A percentile compares a stretch with the other conserved stretches of the same genome.
These are phyloP conservation scores for Gallinago undulata DNA, from an alignment of 2,113 vertebrate genomes.

Conservation along the genomic window DNA sequence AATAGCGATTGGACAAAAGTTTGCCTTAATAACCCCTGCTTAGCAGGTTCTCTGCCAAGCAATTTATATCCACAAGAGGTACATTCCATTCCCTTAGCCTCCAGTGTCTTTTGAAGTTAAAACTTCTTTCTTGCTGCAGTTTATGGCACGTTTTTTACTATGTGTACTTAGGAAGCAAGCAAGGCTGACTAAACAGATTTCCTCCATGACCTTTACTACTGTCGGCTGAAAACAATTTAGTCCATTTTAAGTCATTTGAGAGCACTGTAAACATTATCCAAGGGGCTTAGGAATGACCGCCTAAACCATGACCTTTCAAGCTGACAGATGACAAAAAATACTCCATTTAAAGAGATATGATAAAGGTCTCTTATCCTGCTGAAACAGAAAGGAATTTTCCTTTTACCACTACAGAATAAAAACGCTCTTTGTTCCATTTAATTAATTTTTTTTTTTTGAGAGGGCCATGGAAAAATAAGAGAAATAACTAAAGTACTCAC, in stretches of 20 bases:
- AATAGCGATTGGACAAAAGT: background rate
- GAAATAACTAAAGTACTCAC: background rate
- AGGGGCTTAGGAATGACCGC: constrained; percentile 53
- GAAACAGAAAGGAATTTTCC: constrained; percentile 35
- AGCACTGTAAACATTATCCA: constrained; percentile 72
- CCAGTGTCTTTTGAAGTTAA: constrained; percentile 8
- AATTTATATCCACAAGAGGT: background rate
- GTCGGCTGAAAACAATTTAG: constrained; percentile 72
- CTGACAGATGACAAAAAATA: constrained; percentile 62
- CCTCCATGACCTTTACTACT: constrained; percentile 71
- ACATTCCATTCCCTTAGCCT: background rate
- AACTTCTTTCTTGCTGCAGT: constrained; percentile 27
- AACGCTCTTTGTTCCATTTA: background rate
- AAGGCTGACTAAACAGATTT: constrained; percentile 67
- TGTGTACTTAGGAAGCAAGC: constrained; percentile 29
- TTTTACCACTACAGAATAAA: background rate
- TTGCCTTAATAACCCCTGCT: background rate
- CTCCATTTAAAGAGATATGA: constrained; percentile 44
- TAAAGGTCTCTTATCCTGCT: constrained; percentile 42
- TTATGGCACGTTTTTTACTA: constrained; percentile 55
- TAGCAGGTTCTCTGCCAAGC: background rate
- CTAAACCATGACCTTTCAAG: constrained; percentile 72
- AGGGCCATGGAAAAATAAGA: background rate
- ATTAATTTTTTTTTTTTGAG: background rate
- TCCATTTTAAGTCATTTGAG: constrained; percentile 76